Evolutionary conservation across 2,797 vertebrate genomes (phyloP).

Genomic region (Babyrousa celebensis): DNA sequence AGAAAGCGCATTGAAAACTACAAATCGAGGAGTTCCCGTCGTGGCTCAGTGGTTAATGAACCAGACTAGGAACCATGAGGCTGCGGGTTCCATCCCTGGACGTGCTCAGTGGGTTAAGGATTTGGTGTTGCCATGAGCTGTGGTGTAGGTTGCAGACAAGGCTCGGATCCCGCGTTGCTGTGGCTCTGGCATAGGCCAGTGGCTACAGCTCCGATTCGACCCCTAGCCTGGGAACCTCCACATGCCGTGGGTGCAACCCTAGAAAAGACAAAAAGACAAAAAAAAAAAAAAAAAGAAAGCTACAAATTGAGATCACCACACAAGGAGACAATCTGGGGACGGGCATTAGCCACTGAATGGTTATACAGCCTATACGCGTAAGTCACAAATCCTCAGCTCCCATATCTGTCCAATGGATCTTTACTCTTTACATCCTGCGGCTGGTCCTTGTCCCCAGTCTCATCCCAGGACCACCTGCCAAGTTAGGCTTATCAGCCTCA

Average conservation of each 20-base stretch:
- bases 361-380: neutral
- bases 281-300: neutral
- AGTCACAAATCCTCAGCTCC: neutral
- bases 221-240: too few relatives aligned
- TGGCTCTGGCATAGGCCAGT: too few relatives aligned
- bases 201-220: too few relatives aligned
- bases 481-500: neutral
- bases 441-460: neutral
- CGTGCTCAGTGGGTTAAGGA: too few relatives aligned
- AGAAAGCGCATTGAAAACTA: neutral
- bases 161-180: too few relatives aligned
- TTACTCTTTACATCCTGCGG: neutral
- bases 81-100: too few relatives aligned
- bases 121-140: too few relatives aligned
- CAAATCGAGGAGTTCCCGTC: neutral
- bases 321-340: neutral
- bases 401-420: neutral
- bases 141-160: too few relatives aligned
- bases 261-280: too few relatives aligned
- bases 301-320: neutral
- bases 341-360: neutral
- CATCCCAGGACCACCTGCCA: neutral
- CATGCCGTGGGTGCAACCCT: too few relatives aligned
- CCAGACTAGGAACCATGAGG: too few relatives aligned
- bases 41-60: too few relatives aligned